Evolutionary conservation across 1,140 invertebrate genomes (phyloP).

Genomic region (Prorops nasuta): DNA sequence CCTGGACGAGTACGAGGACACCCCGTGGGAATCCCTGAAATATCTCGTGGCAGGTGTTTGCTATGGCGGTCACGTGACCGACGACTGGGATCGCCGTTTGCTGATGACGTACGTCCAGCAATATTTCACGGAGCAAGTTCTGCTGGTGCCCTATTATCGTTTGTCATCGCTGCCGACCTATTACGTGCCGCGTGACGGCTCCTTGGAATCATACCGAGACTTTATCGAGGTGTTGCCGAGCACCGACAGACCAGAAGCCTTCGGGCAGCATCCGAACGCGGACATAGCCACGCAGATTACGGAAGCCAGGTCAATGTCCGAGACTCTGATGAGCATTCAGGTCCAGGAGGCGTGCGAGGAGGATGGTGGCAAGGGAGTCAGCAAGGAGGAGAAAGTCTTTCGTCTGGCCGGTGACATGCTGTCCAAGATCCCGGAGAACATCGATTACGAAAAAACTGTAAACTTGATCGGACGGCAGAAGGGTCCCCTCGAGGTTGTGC

Average conservation of each 20-base stretch:
- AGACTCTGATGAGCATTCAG: constrained; percentile 79
- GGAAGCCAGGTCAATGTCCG: constrained; percentile 75
- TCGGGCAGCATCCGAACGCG: constrained; percentile 88
- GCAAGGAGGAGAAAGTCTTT: constrained; percentile 48
- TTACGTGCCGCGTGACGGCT: constrained; percentile 80
- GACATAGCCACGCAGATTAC: constrained; percentile 83
- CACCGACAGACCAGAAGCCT: constrained; percentile 77
- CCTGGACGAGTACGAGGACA: constrained; percentile 79
- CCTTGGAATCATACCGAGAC: constrained; percentile 74
- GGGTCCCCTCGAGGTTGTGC: constrained; percentile 75
- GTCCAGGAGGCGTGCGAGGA: constrained; percentile 60
- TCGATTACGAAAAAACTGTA: constrained; percentile 74
- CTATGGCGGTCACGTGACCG: constrained; percentile 92
- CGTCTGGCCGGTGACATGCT: constrained; percentile 68
- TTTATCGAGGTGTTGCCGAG: constrained; percentile 73
- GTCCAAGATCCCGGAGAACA: constrained; percentile 66
- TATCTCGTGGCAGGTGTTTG: constrained; percentile 91
- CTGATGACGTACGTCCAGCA: constrained; percentile 79
- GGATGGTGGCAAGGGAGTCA: constrained; percentile 68
- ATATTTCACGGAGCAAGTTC: constrained; percentile 71
- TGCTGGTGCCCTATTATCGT: constrained; percentile 68
- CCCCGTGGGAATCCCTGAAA: constrained; percentile 87
- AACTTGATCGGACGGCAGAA: constrained; percentile 70
- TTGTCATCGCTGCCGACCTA: constrained; percentile 70
- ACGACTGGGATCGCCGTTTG: constrained; percentile 88